A percentile compares a stretch with the other conserved stretches of the same genome.
phyloP scores from a whole-genome alignment of 2,113 vertebrate genomes.

The Rhinolophus ferrumequinum region DNA sequence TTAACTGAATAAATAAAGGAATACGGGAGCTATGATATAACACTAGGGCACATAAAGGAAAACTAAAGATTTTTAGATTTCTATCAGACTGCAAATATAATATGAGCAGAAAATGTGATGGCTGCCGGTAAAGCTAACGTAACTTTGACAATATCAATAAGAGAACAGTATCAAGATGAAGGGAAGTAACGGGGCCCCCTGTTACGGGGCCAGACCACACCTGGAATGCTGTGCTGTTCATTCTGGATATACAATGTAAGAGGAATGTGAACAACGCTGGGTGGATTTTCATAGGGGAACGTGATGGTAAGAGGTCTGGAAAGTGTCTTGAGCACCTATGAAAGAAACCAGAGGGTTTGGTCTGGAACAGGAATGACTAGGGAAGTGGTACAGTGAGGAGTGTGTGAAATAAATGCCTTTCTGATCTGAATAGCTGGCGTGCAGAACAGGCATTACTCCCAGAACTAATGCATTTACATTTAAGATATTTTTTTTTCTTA shows the following conservation, averaged over 20 bases:
- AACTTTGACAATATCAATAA: neutral
- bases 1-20: neutral
- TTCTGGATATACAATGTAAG: neutral
- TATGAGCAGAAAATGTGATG: neutral
- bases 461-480: neutral
- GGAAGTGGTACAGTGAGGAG: neutral
- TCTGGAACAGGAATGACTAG: neutral
- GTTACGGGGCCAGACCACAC: neutral
- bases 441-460: neutral
- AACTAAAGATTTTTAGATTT: neutral
- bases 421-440: neutral
- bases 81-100: neutral
- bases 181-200: neutral
- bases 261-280: neutral
- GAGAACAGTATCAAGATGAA: neutral
- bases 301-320: neutral
- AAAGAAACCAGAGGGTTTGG: neutral
- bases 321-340: neutral
- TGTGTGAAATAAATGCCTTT: neutral
- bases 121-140: neutral
- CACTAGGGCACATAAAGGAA: neutral
- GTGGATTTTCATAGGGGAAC: neutral
- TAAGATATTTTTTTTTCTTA: neutral
- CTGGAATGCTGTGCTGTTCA: neutral
- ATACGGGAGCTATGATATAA: neutral